Evolutionary conservation across 2,113 vertebrate species (phyloP), one percentile per base, ranked within the genome.

Genomic region (Charadrius vociferus): DNA sequence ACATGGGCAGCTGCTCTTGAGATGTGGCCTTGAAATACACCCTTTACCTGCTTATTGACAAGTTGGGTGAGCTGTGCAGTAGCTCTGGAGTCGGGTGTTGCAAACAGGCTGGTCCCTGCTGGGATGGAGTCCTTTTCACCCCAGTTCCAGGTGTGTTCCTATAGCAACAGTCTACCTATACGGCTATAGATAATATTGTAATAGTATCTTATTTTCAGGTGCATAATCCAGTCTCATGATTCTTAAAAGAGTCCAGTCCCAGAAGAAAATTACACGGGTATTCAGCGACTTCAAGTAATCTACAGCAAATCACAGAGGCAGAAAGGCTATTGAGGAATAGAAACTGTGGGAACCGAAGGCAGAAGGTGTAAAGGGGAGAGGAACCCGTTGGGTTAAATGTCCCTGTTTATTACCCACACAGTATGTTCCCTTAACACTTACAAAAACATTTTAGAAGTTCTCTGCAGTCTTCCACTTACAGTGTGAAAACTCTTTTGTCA

Each of bases 131-230:
- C 61, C 36, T 59, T 32, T 41, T n/a, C 56, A 2, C 61, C n/a
- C 20, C 11, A 27, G 7, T 27, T 13, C 86, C 52, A 37, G 21
- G 3, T 20, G 37, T 53, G 72, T n/a, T 92, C 26, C 83, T 88
- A 1, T 12, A 89, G 39, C 80, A 79, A 34, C 55, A 4, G 4
- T 10, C 63, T 32, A 14, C 45, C 39, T 34, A 7, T 4, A 24
- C 0, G 1, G 34, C n/a, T 55, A 1, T 0, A 55, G n/a, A 14
- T 17, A 53, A 36, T 45, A n/a, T 6, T 62, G 58, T 16, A 17
- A 34, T 8, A 26, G 12, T 14, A 1, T 16, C 30, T 39, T 20
- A 10, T 39, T 81, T 79, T 72, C 50, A n/a, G 3, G 0, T 41
- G 12, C n/a, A 9, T 61, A 47, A 37, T 43, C 21, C 43, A 43